Conservation (phyloP, 1,140 invertebrate species). For the Drosophila baimaii region DNA sequence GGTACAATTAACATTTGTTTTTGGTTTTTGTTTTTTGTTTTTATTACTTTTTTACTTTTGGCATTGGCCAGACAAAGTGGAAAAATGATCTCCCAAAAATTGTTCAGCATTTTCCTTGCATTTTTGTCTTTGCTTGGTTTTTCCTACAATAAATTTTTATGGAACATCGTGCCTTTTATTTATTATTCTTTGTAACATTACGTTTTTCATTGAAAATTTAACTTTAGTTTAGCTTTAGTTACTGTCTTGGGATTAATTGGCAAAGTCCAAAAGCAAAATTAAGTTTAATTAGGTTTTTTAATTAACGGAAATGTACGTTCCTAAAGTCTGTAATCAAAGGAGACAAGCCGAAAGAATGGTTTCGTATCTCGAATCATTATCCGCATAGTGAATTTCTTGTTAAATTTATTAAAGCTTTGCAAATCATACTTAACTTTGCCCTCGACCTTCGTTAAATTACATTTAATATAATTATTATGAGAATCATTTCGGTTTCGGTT, state of each 20-base stretch:
- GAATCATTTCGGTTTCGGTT: conserved; percentile 33
- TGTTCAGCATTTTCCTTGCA: conserved; percentile 75
- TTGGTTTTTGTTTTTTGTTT: conserved; percentile 10
- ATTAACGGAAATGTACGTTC: conserved; percentile 32
- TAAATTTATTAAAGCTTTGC: conserved; percentile 47
- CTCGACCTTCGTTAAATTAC: conserved; percentile 41
- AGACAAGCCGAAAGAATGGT: conserved; percentile 24
- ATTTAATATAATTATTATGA: conserved; percentile 56
- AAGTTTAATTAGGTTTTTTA: conserved; percentile 29
- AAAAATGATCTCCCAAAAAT: conserved; percentile 68
- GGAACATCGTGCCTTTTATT: conserved; percentile 76
- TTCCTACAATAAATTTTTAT: conserved; percentile 70
- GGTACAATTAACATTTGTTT: conserved; percentile 68
- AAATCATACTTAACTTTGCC: conserved; percentile 30
- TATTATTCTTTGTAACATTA: conserved; percentile 59
- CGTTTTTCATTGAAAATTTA: conserved; percentile 64
- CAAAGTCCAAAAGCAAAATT: conserved; percentile 18
- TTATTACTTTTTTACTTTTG: conserved; percentile 55
- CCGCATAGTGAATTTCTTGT: neutral
- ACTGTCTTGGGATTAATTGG: conserved; percentile 32
- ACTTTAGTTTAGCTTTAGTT: conserved; percentile 48
- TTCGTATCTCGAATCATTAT: conserved; percentile 1
- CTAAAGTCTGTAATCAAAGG: conserved; percentile 25
- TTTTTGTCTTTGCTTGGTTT: conserved; percentile 65
- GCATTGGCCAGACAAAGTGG: conserved; percentile 76